phyloP scores from a whole-genome alignment of 2,888 invertebrate genomes.

The Synanthedon tipuliformis region DNA sequence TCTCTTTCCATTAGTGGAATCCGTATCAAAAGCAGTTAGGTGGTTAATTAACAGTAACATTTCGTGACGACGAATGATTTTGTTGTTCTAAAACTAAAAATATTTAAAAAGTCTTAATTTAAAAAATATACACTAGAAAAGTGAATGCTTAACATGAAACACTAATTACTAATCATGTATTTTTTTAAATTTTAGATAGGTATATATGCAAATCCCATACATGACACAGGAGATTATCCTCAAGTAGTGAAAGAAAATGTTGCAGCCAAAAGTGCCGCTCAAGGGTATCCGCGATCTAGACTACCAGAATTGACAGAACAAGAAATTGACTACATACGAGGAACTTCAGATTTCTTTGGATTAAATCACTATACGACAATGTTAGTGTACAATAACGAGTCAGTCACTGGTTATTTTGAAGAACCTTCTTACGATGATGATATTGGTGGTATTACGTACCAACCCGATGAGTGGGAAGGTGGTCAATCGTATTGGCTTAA shows the following conservation, averaged over 20 bases:
- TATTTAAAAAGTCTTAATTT: too few species aligned
- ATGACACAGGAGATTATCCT: constrained; percentile 70
- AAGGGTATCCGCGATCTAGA: constrained; percentile 68
- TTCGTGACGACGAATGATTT: too few species aligned
- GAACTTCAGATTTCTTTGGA: constrained; percentile 75
- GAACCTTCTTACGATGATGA: constrained; percentile 25
- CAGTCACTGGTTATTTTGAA: constrained; percentile 11
- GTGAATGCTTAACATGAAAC: too few species aligned
- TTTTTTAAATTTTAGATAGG: constrained; percentile 42
- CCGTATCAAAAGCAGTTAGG: too few species aligned
- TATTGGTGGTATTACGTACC: constrained; percentile 11
- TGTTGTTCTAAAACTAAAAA: too few species aligned
- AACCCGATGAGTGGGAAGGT: constrained; percentile 12
- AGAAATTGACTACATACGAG: constrained; percentile 70
- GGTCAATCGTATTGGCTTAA: constrained; percentile 9
- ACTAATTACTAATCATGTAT: background rate
- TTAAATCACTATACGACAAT: constrained; percentile 56
- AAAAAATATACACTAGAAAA: too few species aligned
- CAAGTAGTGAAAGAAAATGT: constrained; percentile 67
- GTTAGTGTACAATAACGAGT: constrained; percentile 17
- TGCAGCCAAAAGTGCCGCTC: constrained; percentile 61
- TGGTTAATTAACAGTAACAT: too few species aligned
- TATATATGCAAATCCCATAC: constrained; percentile 69
- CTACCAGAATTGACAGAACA: constrained; percentile 69
- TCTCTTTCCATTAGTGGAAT: too few species aligned